Evolutionary conservation across 2,888 invertebrate genomes (phyloP).

Genomic region (Tenthredo amoena): DNA sequence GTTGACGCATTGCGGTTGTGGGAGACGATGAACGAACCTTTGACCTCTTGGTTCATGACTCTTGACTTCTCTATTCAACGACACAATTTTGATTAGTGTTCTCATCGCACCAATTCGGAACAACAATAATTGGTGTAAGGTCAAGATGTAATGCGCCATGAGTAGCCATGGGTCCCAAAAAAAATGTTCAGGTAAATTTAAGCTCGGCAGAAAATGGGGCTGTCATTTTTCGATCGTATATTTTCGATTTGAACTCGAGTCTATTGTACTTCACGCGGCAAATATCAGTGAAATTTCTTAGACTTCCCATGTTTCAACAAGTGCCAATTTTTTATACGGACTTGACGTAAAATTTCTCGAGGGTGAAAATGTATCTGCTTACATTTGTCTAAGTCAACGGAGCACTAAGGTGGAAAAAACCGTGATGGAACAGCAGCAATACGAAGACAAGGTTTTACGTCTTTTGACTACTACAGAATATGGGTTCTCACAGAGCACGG

Average conservation of each 20-base stretch:
- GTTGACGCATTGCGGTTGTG: slow-evolving; percentile 39
- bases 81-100: background rate
- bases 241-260: background rate
- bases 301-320: background rate
- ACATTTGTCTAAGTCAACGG: background rate
- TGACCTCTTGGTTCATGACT: slow-evolving; percentile 1
- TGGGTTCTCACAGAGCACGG: background rate
- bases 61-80: background rate
- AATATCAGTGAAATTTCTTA: background rate
- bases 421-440: background rate
- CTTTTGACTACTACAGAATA: background rate
- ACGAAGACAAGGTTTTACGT: too few species aligned
- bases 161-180: background rate
- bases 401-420: background rate
- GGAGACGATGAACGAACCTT: slow-evolving; percentile 4
- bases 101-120: background rate
- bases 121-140: background rate
- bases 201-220: background rate
- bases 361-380: background rate
- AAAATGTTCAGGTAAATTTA: background rate
- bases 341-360: background rate
- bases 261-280: background rate
- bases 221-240: background rate
- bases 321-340: background rate
- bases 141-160: background rate